Conservation (phyloP, 2,888 invertebrate genomes). For the Mactromeris polynyma region DNA sequence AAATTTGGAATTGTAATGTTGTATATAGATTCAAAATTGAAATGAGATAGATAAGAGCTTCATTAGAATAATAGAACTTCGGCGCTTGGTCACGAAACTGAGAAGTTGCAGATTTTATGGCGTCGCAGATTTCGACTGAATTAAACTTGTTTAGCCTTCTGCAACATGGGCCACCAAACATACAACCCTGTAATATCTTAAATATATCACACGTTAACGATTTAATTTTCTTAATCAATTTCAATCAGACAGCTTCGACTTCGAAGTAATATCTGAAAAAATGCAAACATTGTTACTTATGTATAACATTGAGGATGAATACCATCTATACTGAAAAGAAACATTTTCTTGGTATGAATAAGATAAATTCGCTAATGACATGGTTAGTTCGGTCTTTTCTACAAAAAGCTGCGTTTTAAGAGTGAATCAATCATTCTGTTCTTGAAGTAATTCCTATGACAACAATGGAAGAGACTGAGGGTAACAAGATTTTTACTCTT, state of each 20-base stretch:
- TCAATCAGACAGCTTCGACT: not conserved
- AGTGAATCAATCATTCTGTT: slow-evolving; percentile 18
- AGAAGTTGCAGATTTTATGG: too few relatives aligned
- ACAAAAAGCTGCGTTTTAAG: slow-evolving; percentile 18
- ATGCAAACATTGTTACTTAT: not conserved
- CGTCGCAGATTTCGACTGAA: too few relatives aligned
- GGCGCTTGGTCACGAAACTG: too few relatives aligned
- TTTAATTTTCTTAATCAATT: not conserved
- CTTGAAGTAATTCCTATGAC: slow-evolving; percentile 25
- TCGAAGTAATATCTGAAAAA: not conserved
- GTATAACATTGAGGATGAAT: not conserved
- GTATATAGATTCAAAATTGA: too few relatives aligned
- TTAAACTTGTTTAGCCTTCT: too few relatives aligned
- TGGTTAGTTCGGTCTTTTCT: slow-evolving; percentile 23
- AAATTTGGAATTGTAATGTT: too few relatives aligned
- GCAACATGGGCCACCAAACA: too few relatives aligned
- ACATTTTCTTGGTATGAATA: not conserved
- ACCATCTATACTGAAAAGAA: not conserved
- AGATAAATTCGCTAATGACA: slow-evolving; percentile 28
- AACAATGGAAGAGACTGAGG: not conserved
- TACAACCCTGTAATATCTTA: too few relatives aligned
- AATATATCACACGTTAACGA: too few relatives aligned
- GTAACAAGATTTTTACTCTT: slow-evolving; percentile 47
- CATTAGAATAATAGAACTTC: too few relatives aligned
- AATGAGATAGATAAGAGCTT: too few relatives aligned